Evolutionary conservation across 1,140 invertebrate genomes (phyloP), one percentile per base, ranked within the genome.

Genomic region (Drepana arcuata): DNA sequence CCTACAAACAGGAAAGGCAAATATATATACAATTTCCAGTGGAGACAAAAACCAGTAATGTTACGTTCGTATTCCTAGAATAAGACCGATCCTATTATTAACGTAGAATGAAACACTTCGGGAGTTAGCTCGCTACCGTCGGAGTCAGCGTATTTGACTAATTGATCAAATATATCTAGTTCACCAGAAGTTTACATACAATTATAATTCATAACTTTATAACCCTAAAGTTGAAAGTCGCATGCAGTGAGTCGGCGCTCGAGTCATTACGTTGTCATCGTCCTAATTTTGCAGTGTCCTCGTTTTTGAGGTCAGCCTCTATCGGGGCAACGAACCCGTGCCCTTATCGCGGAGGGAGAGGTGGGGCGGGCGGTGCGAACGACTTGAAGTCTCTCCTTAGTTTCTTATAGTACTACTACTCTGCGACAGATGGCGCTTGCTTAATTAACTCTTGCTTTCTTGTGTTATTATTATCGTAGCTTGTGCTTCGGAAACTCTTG

Each of bases 261-360:
- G 45, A 70, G 78, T 75, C 78, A 60, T 82, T 82, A 79, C 61
- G 78, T 79, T 79, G 78, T 74, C 78, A 79, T 67, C 78, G 78
- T 75, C 78, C 78, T 82, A 82, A 82, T 82, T 82, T 82, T 79
- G 78, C 74, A 79, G 74, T 79, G 78, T 79, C 78, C 78, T 82
- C 78, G 78, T 82, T 82, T 82, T 82, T 82, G 74, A 79, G 78
- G 78, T 82, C 78, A 82, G 74, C 66, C 60, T 75, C 56, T 77
- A 79, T 72, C 65, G 71, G 78, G 63, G 72, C 74, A 79, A 82
- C 74, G 78, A 82, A 79, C 78, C 68, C 72, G 63, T 82, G 78
- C 78, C 78, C 78, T 82, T 82, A 82, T 79, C 71, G 74, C 77
- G 65, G 60, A 30, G 52, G 61, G 62, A 57, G 61, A 54, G 54